phyloP scores from a whole-genome alignment of 2,888 invertebrate species.

The Synanthedon tipuliformis region DNA sequence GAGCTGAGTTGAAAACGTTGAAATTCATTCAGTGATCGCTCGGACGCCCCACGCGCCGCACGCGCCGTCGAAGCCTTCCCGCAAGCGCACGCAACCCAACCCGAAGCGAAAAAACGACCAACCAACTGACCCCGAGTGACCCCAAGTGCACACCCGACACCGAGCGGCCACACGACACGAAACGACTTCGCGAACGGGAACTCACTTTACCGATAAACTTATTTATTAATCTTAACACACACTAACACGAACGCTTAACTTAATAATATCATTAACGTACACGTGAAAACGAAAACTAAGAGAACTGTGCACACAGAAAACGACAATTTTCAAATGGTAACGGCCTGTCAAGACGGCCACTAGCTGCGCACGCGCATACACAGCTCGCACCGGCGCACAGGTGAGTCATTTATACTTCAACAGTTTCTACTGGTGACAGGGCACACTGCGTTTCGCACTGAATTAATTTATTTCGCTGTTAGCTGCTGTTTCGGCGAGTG shows the following conservation, averaged over 20 bases:
- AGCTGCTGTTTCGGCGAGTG: too few relatives aligned
- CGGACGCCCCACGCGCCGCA: conserved; percentile 44
- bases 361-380: conserved; percentile 15
- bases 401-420: conserved; percentile 26
- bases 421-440: too few relatives aligned
- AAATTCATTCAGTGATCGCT: conserved; percentile 39
- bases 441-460: too few relatives aligned
- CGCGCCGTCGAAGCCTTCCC: conserved; percentile 18
- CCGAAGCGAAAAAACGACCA: conserved; percentile 23
- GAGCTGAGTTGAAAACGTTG: conserved; percentile 1
- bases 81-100: conserved; percentile 8
- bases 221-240: conserved; percentile 8
- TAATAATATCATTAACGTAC: conserved; percentile 39
- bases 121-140: conserved; percentile 54
- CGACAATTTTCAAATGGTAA: conserved; percentile 27
- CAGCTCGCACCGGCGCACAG: conserved; percentile 22
- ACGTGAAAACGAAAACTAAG: conserved; percentile 35
- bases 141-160: conserved; percentile 45
- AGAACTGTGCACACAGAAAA: conserved; percentile 39
- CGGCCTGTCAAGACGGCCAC: conserved; percentile 9
- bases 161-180: conserved; percentile 54
- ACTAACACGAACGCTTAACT: conserved; percentile 36
- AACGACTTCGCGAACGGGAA: conserved; percentile 31
- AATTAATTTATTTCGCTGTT: too few relatives aligned
- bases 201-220: conserved; percentile 24